Evolutionary conservation across 2,888 invertebrate species (phyloP), one percentile per base, ranked within the genome.

Genomic region (Sisyra terminalis): DNA sequence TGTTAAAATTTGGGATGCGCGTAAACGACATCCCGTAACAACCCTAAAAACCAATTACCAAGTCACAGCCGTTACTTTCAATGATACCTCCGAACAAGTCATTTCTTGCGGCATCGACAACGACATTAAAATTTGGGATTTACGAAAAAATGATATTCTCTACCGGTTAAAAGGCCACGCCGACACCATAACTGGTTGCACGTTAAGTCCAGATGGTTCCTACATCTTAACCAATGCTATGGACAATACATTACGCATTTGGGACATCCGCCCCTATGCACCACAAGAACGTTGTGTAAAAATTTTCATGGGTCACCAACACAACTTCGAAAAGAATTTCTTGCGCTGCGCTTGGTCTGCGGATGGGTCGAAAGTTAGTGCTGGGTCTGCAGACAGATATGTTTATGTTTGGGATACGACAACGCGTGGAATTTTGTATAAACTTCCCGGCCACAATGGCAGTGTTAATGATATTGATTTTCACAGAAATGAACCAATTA

Each of bases 351-450:
- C 84, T 1, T 98, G 97, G 97, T 81, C 94, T 2, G 76, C 81
- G 0, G 93, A 96, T 62, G 93, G 94, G 2, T 82, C 83, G 43
- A 87, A 87, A 67, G 81, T 94, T 9, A 72, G 85, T 2, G 81
- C 88, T 0, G 98, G 98, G 0, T 96, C 96, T 0, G 84, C 94
- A 0, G 98, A 99, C 65, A 73, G 97, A 38, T 89, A 82, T 64
- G 84, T 96, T 24, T 93, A 96, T 61, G 72, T 98, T 46, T 99
- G 98, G 98, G 96, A 98, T 61, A 92, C 93, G 2, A 87, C 87
- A 2, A 78, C 87, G 1, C 71, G 94, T 18, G 73, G 92, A 46
- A 85, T 97, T 51, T 64, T 94, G 29, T 99, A 97, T 67, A 94
- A 93, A 65, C 69, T 99, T 50, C 97, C 98, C 0, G 98, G 98